Evolutionary conservation across 2,888 invertebrate genomes (phyloP).

Genomic region (Aphodius sticticus): DNA sequence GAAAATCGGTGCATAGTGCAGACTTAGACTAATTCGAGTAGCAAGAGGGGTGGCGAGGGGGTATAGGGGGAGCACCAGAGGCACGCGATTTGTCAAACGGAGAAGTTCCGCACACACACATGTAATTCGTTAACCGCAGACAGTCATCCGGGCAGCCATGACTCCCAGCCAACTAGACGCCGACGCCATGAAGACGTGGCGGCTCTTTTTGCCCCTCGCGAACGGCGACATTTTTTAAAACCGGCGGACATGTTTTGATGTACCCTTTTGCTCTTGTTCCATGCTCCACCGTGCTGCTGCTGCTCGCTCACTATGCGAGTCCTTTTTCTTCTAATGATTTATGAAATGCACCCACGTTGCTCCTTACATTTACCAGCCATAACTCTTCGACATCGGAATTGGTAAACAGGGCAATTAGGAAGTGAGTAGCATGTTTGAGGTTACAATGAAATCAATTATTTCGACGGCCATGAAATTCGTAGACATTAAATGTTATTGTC

Average conservation of each 20-base stretch:
- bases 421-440: not conserved
- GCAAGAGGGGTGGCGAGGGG: not conserved
- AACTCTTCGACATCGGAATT: slow-evolving; percentile 4
- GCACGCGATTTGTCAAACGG: slow-evolving; percentile 60
- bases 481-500: not conserved
- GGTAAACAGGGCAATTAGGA: not conserved
- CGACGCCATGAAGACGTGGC: slow-evolving; percentile 53
- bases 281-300: not conserved
- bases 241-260: slow-evolving; percentile 58
- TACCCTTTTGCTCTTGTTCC: slow-evolving; percentile 42
- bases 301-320: not conserved
- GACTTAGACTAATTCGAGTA: not conserved
- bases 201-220: slow-evolving; percentile 53
- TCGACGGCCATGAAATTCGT: not conserved
- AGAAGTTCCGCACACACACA: slow-evolving; percentile 59
- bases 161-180: slow-evolving; percentile 61
- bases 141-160: slow-evolving; percentile 12
- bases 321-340: not conserved
- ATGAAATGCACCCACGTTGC: not conserved
- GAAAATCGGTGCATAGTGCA: slow-evolving; percentile 4
- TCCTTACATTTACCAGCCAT: not conserved
- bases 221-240: slow-evolving; percentile 53
- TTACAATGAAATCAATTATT: not conserved
- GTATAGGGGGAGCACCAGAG: slow-evolving; percentile 30
- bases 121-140: slow-evolving; percentile 58